Conservation (phyloP, 1,140 invertebrate genomes). For the Apis mellifera region Amel_HAv3.1 CM009941.2:11521501-11522000, state of each 20-base stretch:
- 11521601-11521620: neutral
- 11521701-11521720: constrained; percentile 19
- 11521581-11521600: too few species aligned
- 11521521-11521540: too few species aligned
- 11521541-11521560: too few species aligned
- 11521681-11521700: neutral
- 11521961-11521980: neutral
- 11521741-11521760: neutral
- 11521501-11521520: too few species aligned
- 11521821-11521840: neutral
- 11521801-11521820: neutral
- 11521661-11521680: neutral
- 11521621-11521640: neutral
- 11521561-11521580: too few species aligned
- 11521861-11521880: constrained; percentile 55
- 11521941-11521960: constrained; percentile 37
- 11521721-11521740: constrained; percentile 42
- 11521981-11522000: constrained; percentile 11
- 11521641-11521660: neutral
- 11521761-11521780: constrained; percentile 43
- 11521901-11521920: constrained; percentile 60
- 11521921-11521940: constrained; percentile 22
- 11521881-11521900: constrained; percentile 45
- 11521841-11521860: constrained; percentile 60
- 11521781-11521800: constrained; percentile 36